Conservation (phyloP, 2,113 vertebrate species). For the Notothenia rossii region DNA sequence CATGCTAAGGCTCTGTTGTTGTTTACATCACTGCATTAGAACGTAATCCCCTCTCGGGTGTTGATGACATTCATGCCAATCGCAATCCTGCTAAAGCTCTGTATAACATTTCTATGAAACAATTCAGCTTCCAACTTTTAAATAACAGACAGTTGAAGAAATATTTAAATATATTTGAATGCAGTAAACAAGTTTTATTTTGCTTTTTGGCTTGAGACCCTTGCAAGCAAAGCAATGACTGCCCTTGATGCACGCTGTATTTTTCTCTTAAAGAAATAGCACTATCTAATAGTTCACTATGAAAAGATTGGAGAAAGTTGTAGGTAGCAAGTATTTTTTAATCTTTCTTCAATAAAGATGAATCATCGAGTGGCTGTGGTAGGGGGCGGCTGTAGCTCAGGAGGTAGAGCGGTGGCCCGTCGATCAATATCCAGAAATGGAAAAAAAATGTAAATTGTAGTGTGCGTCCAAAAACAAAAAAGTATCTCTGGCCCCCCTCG, state of each 20-base stretch:
- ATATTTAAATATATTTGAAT: neutral
- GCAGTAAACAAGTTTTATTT: neutral
- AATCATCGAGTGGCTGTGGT: too few relatives aligned
- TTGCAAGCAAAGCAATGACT: neutral
- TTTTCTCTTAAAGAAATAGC: neutral
- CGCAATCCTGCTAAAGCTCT: slow-evolving; percentile 23
- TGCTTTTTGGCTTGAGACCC: neutral
- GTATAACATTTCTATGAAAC: slow-evolving; percentile 11
- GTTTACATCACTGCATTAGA: slow-evolving; percentile 25
- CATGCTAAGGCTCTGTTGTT: slow-evolving; percentile 3
- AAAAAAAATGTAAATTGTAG: too few relatives aligned
- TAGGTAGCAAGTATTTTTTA: too few relatives aligned
- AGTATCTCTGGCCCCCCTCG: too few relatives aligned
- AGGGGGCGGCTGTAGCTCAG: too few relatives aligned
- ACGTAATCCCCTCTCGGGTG: slow-evolving; percentile 42
- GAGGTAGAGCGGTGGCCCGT: too few relatives aligned
- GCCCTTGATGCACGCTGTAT: neutral
- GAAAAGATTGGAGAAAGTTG: too few relatives aligned
- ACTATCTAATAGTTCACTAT: too few relatives aligned
- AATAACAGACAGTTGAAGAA: neutral
- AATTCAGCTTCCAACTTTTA: neutral
- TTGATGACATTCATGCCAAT: slow-evolving; percentile 46
- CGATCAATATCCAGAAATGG: too few relatives aligned
- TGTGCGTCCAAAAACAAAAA: too few relatives aligned
- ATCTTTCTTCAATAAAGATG: too few relatives aligned